Base-by-base conservation (phyloP, 2,797 vertebrate genomes). In the Aldrovandia affinis region DNA sequence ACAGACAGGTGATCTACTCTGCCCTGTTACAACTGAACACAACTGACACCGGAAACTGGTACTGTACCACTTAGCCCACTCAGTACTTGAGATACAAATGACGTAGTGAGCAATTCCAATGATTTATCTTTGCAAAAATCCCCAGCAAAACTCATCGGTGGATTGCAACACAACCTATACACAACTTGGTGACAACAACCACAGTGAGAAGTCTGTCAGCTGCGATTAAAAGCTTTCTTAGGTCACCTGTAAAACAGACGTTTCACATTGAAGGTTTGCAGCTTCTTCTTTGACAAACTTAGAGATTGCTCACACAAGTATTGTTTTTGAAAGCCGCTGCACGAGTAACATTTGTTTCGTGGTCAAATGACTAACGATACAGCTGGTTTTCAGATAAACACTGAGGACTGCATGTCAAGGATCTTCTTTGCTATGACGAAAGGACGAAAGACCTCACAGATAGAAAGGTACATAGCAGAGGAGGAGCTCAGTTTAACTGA, bases 331-430 rank as follows among this genome's bases (percentile, higher is more conserved):
- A 12, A 9, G 42, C 42, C n/a, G 8, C 22, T 77, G 73, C 39
- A 77, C 47, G 42, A 77, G 25, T 77, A 77, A 47, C 73, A 77
- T 22, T 47, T 77, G 73, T 28, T 44, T 44, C n/a, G 73, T 77
- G 73, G 68, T 14, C 18, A 39, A 70, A 36, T 36, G 39, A 22
- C 73, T 25, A n/a, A 47, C 22, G 9, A 77, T 77, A 14, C 25
- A 73, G 15, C 30, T 20, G 2, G 0, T 73, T n/a, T n/a, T 77
- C 42, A 44, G 22, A 77, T 77, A 77, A 77, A 47, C 73, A 33
- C 14, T 33, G 0, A 47, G 42, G 33, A 68, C 12, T 47, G 47
- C 2, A 47, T 77, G 25, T 18, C 42, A 12, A 77, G n/a, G 1
- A 57, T 57, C 5, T 14, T 20, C 55, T 57, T 57, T 57, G 12